Percentiles rank a stretch among this genome's conserved stretches.
Conservation (phyloP, 2,888 invertebrate genomes). For the Slavum lentiscoides region DNA sequence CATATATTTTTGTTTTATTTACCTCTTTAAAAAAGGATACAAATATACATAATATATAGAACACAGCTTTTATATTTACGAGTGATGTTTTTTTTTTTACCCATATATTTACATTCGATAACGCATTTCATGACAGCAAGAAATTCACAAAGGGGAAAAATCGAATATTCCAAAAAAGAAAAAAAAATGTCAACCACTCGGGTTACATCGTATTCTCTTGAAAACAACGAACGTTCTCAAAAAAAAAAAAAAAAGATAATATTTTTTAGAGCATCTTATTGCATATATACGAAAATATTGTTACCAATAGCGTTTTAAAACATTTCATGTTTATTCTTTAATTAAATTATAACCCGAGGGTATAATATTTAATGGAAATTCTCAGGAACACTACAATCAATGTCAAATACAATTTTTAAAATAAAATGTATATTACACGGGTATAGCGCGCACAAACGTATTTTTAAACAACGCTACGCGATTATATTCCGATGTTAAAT, state of each 20-base stretch:
- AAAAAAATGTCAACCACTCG: neutral
- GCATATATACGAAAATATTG: no score
- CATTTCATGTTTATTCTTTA: no score
- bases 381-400: no score
- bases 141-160: neutral
- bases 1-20: constrained; percentile 18
- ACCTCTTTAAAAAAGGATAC: neutral
- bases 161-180: constrained; percentile 1
- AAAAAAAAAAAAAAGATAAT: neutral
- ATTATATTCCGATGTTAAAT: no score
- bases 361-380: no score
- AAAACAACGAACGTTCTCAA: neutral
- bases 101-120: neutral
- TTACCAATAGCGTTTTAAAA: no score
- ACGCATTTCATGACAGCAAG: neutral
- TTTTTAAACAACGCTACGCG: no score
- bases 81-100: neutral
- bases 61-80: neutral
- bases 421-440: no score
- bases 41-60: neutral
- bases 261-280: neutral
- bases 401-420: no score
- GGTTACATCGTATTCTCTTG: neutral
- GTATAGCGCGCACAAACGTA: no score
- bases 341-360: no score